Evolutionary conservation across 2,113 vertebrate species (phyloP).

Genomic region (Cepphus grylle): DNA sequence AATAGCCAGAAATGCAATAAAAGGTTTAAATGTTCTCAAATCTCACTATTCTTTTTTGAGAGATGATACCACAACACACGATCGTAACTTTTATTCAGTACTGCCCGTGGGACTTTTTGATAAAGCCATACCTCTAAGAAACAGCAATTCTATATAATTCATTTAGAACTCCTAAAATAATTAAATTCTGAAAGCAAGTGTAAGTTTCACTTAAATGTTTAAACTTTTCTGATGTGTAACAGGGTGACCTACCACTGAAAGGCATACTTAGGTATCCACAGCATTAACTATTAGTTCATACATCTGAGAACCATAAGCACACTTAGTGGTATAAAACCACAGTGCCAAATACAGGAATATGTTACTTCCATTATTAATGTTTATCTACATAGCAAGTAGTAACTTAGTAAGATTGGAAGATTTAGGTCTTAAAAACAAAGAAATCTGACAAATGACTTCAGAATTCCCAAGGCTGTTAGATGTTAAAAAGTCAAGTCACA

Average conservation of each 20-base stretch:
- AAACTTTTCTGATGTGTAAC: neutral
- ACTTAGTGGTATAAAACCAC: neutral
- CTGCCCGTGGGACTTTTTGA: neutral
- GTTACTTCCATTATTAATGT: neutral
- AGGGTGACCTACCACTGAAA: neutral
- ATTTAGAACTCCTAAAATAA: neutral
- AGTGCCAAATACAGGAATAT: neutral
- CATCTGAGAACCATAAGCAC: neutral
- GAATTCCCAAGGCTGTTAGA: neutral
- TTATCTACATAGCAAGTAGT: neutral
- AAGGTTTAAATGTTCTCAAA: neutral
- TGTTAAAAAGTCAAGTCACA: neutral
- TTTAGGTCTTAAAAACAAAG: neutral
- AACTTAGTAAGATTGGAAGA: neutral
- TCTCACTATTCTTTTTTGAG: neutral
- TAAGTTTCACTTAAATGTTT: neutral
- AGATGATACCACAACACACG: neutral
- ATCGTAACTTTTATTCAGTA: neutral
- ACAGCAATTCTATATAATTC: neutral
- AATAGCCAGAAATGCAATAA: neutral
- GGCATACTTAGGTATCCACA: neutral
- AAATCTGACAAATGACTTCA: neutral
- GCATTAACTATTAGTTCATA: neutral
- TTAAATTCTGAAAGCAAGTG: neutral
- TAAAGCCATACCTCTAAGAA: neutral